phyloP scores from a whole-genome alignment of 1,140 invertebrate genomes.

The Dinoponera quadriceps region DNA sequence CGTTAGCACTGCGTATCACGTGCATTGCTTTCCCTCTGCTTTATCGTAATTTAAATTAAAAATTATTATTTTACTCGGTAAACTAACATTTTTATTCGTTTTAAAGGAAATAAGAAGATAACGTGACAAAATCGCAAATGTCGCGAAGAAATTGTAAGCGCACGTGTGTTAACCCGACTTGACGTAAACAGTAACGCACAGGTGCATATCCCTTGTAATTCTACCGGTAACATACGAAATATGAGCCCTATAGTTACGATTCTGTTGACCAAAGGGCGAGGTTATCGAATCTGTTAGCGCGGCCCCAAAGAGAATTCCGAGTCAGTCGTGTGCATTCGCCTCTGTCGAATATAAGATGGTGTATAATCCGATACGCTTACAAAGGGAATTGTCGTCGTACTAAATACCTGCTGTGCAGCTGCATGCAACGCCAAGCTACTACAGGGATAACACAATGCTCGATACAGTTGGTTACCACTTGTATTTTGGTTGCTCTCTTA shows the following conservation, averaged over 20 bases:
- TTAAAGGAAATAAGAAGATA: background rate
- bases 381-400: slow-evolving; percentile 22
- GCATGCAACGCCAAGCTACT: background rate
- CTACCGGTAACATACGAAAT: background rate
- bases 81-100: background rate
- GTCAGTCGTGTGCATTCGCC: background rate
- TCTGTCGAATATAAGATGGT: slow-evolving; percentile 28
- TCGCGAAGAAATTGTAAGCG: background rate
- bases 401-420: background rate
- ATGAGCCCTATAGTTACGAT: slow-evolving; percentile 2
- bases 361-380: slow-evolving; percentile 15
- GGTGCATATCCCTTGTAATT: background rate
- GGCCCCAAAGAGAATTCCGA: slow-evolving; percentile 37
- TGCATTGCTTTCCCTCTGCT: background rate
- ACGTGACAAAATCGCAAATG: background rate
- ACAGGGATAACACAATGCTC: background rate
- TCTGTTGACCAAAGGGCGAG: slow-evolving; percentile 30
- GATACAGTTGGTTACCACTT: background rate
- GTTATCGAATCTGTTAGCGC: slow-evolving; percentile 45
- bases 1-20: background rate
- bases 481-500: background rate
- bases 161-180: background rate
- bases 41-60: background rate
- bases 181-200: background rate
- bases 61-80: background rate